A percentile compares a stretch with the other conserved stretches of the same genome.
Conservation (phyloP, 1,140 invertebrate species). For the Glossosoma conforme region DNA sequence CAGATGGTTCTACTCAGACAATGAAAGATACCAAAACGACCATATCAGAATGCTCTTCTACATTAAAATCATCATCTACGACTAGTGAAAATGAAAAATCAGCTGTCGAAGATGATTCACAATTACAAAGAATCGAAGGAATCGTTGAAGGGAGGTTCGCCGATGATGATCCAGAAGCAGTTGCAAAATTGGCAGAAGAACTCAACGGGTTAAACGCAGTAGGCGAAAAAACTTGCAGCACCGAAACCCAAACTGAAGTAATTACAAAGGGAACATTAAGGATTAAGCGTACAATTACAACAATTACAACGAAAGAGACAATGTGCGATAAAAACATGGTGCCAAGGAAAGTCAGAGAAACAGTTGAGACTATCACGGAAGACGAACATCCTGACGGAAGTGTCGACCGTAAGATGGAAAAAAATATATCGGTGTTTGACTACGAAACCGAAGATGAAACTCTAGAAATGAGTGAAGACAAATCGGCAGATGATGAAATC, state of each 20-base stretch:
- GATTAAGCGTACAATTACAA: constrained; percentile 26
- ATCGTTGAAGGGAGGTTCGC: not conserved
- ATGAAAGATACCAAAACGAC: constrained; percentile 48
- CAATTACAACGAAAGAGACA: constrained; percentile 21
- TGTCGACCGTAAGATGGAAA: constrained; percentile 19
- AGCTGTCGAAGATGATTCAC: not conserved
- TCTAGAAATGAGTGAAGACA: too few species aligned
- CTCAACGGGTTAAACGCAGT: not conserved
- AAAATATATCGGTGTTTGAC: constrained; percentile 20
- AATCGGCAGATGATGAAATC: constrained; percentile 21
- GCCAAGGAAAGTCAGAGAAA: constrained; percentile 26
- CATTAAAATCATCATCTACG: constrained; percentile 43
- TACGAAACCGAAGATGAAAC: constrained; percentile 11
- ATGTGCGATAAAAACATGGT: constrained; percentile 20
- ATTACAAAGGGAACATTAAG: constrained; percentile 22
- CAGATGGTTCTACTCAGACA: constrained; percentile 46
- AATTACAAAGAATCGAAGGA: not conserved
- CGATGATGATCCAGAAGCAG: constrained; percentile 30
- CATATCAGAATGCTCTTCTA: constrained; percentile 49
- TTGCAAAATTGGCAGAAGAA: not conserved
- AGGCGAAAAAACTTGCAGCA: constrained; percentile 17
- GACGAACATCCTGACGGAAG: constrained; percentile 28
- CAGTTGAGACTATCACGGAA: constrained; percentile 21
- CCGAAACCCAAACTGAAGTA: constrained; percentile 24
- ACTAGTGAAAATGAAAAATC: constrained; percentile 11